Percentiles rank a stretch among this genome's conserved stretches.
Conservation (phyloP, 2,797 vertebrate species). For the Macropodus opercularis region DNA sequence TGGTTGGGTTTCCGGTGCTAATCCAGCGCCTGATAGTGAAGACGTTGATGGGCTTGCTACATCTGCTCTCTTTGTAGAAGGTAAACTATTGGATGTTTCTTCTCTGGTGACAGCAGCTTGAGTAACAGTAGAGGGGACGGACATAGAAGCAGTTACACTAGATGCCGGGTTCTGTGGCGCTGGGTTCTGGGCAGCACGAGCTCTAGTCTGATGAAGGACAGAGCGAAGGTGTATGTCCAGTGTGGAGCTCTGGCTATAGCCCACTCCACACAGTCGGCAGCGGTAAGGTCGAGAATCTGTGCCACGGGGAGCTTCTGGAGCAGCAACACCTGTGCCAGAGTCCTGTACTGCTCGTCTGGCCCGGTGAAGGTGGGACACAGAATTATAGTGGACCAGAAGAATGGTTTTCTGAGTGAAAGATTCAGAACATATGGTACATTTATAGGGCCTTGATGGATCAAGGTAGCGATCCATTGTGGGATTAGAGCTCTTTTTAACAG, state of each 20-base stretch:
- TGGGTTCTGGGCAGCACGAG: constrained; percentile 89
- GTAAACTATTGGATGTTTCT: constrained; percentile 57
- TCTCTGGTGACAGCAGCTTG: constrained; percentile 53
- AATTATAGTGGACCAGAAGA: constrained; percentile 98
- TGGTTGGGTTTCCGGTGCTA: constrained; percentile 53
- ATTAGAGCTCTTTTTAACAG: constrained; percentile 91
- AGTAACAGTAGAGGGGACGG: constrained; percentile 66
- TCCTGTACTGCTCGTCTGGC: constrained; percentile 96
- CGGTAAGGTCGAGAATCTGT: constrained; percentile 96
- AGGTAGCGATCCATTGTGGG: constrained; percentile 98
- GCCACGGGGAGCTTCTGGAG: constrained; percentile 88
- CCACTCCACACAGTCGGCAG: constrained; percentile 94
- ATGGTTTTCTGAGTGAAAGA: constrained; percentile 99
- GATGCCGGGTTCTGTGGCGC: constrained; percentile 57
- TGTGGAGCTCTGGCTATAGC: constrained; percentile 98
- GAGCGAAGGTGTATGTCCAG: constrained; percentile 99
- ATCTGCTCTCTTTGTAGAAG: constrained; percentile 58
- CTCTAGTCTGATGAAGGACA: constrained; percentile 97
- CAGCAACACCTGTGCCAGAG: constrained; percentile 82
- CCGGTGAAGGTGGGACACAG: constrained; percentile 97
- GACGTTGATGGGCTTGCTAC: constrained; percentile 43
- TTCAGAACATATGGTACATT: constrained; percentile 98
- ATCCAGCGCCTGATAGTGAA: constrained; percentile 40
- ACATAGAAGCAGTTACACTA: constrained; percentile 72
- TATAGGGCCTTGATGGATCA: constrained; percentile 96